Evolutionary conservation across 2,888 invertebrate species (phyloP).

Genomic region (Exephanes ischioxanthus): DNA sequence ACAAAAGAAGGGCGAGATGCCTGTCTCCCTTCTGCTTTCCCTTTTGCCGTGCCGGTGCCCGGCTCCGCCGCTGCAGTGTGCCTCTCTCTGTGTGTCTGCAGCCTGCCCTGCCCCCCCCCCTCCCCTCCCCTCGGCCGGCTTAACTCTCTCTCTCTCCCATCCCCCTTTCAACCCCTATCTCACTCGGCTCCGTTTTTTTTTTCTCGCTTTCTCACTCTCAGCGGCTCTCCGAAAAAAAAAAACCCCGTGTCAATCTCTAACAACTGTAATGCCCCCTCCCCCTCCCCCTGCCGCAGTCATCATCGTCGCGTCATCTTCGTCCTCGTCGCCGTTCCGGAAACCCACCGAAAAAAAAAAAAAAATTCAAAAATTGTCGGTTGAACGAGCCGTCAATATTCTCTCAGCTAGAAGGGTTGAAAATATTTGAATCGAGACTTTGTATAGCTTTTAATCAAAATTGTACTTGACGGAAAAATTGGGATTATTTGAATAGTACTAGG

Average conservation of each 20-base stretch:
- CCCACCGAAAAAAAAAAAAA: conserved; percentile 22
- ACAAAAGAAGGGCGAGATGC: conserved; percentile 87
- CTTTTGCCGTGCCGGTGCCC: conserved; percentile 73
- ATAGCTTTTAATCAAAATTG: background rate
- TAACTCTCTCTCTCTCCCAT: conserved; percentile 61
- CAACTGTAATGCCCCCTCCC: conserved; percentile 45
- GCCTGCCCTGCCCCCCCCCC: conserved; percentile 77
- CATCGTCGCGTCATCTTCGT: conserved; percentile 60
- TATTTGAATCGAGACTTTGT: background rate
- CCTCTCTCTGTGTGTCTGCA: conserved; percentile 76
- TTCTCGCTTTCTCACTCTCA: conserved; percentile 58
- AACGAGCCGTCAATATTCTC: conserved; percentile 6
- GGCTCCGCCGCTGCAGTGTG: conserved; percentile 57
- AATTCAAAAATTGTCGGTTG: conserved; percentile 16
- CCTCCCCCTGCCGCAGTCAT: conserved; percentile 39
- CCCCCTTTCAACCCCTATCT: conserved; percentile 66
- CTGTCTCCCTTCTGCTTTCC: conserved; percentile 84
- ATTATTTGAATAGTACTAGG: background rate
- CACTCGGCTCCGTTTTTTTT: conserved; percentile 45
- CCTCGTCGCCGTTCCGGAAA: conserved; percentile 40
- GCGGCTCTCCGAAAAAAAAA: conserved; percentile 24
- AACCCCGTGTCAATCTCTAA: conserved; percentile 55
- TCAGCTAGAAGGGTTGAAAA: background rate
- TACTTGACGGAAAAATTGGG: background rate
- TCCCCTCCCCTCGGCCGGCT: conserved; percentile 71